These are phyloP conservation scores for Enteromius treurensis DNA, from an alignment of 2,797 vertebrate species.

Conservation along the genomic window DNA sequence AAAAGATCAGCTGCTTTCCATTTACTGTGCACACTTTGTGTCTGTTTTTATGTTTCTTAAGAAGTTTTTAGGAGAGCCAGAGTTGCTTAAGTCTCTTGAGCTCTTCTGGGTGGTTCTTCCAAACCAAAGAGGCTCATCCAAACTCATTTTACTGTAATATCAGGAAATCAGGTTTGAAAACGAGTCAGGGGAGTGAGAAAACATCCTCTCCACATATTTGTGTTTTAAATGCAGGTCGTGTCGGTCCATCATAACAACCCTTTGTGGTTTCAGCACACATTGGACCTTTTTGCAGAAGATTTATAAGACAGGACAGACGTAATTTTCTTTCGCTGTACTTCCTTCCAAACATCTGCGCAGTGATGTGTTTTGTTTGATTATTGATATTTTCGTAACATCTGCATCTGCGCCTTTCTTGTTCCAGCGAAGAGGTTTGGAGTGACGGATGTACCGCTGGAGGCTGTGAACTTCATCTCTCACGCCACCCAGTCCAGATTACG, in stretches of 20 bases:
- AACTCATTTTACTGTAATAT: conserved; percentile 9
- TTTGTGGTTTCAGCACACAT: conserved; percentile 29
- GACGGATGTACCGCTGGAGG: conserved; percentile 83
- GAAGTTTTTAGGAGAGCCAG: not conserved
- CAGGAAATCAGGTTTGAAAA: conserved; percentile 30
- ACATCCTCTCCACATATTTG: conserved; percentile 2
- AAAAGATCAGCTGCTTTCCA: not conserved
- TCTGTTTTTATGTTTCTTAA: not conserved
- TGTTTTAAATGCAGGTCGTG: conserved; percentile 34
- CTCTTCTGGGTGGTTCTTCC: conserved; percentile 18
- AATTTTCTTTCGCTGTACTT: not conserved
- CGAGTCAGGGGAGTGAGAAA: not conserved
- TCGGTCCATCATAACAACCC: conserved; percentile 30
- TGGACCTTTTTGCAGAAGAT: conserved; percentile 33
- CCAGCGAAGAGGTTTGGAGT: conserved; percentile 87
- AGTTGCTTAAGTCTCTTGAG: not conserved
- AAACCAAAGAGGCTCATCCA: conserved; percentile 1
- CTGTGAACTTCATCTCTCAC: conserved; percentile 87
- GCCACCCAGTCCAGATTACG: conserved; percentile 84
- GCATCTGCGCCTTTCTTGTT: conserved; percentile 46
- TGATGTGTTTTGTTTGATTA: conserved; percentile 38
- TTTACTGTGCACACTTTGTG: not conserved
- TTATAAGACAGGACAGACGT: conserved; percentile 38
- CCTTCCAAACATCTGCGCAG: conserved; percentile 20
- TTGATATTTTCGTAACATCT: conserved; percentile 36